Evolutionary conservation across 2,888 invertebrate species (phyloP).

Genomic region (Latrodectus hesperus): DNA sequence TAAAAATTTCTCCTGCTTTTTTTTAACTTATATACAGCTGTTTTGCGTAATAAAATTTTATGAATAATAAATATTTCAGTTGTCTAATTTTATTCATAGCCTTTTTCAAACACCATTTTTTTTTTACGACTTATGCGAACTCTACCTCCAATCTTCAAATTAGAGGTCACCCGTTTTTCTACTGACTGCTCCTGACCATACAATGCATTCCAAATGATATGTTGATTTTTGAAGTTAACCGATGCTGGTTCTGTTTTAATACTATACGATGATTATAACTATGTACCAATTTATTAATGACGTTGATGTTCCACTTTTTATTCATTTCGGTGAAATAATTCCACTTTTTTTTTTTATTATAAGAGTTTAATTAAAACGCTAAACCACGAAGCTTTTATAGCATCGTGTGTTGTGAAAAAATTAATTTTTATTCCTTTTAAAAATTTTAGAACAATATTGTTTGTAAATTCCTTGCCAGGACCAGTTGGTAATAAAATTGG

Average conservation of each 20-base stretch:
- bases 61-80: conserved; percentile 29
- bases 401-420: conserved; percentile 72
- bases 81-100: conserved; percentile 50
- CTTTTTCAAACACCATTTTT: conserved; percentile 43
- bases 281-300: conserved; percentile 12
- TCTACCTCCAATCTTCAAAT: conserved; percentile 3
- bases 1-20: conserved; percentile 2
- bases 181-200: conserved; percentile 4
- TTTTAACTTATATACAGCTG: conserved; percentile 42
- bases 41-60: not conserved
- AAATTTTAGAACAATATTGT: conserved; percentile 56
- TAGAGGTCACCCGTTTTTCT: not conserved
- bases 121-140: conserved; percentile 19
- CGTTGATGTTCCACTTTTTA: conserved; percentile 10
- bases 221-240: conserved; percentile 8
- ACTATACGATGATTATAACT: conserved; percentile 26
- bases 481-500: conserved; percentile 71
- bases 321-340: conserved; percentile 45
- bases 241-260: conserved; percentile 18
- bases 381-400: conserved; percentile 73
- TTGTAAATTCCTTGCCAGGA: conserved; percentile 71
- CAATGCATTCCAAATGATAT: conserved; percentile 8
- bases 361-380: conserved; percentile 73
- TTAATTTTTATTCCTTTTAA: conserved; percentile 67
- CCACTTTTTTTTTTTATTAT: conserved; percentile 70